phyloP scores from a whole-genome alignment of 2,888 invertebrate genomes.

The Sylvicola fuscatus region DNA sequence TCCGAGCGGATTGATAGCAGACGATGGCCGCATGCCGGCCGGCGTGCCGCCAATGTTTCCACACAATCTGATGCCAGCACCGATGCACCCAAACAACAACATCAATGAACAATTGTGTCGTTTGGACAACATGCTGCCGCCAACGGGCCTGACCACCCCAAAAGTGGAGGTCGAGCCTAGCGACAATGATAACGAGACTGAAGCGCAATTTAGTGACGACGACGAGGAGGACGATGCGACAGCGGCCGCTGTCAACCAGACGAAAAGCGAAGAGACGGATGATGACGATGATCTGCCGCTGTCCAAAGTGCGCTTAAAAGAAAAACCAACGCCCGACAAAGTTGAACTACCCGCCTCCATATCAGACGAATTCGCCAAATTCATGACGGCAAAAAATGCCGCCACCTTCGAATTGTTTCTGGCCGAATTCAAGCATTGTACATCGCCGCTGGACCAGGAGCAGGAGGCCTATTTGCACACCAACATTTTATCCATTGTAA shows the following conservation, averaged over 20 bases:
- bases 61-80: too few species aligned
- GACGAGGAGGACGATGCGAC: conserved; percentile 3
- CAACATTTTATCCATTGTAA: conserved; percentile 19
- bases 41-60: background rate
- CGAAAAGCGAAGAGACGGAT: conserved; percentile 22
- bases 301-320: conserved; percentile 37
- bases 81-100: too few species aligned
- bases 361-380: conserved; percentile 22
- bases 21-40: background rate
- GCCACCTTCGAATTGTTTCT: conserved; percentile 22
- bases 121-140: background rate
- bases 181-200: conserved; percentile 19
- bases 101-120: conserved; percentile 1
- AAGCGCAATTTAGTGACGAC: conserved; percentile 12
- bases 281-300: conserved; percentile 50
- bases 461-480: conserved; percentile 24
- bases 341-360: conserved; percentile 22
- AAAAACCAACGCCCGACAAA: conserved; percentile 23
- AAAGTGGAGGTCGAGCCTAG: conserved; percentile 5
- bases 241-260: conserved; percentile 10
- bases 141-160: conserved; percentile 1
- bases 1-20: conserved; percentile 1
- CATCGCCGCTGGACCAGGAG: conserved; percentile 18
- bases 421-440: conserved; percentile 20
- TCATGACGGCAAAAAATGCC: conserved; percentile 18